phyloP scores from a whole-genome alignment of 2,888 invertebrate species.

The Neoitamus cyanurus region DNA sequence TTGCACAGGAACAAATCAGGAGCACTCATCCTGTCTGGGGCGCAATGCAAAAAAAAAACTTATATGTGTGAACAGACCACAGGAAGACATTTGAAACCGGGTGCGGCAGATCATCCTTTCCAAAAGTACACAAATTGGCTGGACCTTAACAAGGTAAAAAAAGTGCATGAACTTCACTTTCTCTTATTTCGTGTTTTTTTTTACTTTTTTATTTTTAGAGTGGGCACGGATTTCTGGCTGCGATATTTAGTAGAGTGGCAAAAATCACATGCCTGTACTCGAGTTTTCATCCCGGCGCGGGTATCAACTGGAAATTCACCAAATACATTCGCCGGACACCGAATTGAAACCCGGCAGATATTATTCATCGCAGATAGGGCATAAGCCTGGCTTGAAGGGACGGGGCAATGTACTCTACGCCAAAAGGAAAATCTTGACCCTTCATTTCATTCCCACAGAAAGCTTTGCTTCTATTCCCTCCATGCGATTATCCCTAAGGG shows the following conservation, averaged over 20 bases:
- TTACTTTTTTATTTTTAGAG: background rate
- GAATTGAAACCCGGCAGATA: slow-evolving; percentile 31
- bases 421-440: slow-evolving; percentile 24
- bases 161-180: background rate
- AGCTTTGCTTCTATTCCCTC: background rate
- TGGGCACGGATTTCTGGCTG: background rate
- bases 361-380: slow-evolving; percentile 6
- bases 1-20: background rate
- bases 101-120: slow-evolving; percentile 14
- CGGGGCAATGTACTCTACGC: background rate
- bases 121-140: slow-evolving; percentile 19
- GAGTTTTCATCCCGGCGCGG: background rate
- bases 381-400: background rate
- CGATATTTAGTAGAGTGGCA: background rate
- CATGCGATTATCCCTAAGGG: background rate
- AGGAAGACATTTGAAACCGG: background rate
- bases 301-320: slow-evolving; percentile 7
- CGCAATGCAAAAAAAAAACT: background rate
- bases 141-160: background rate
- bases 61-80: background rate
- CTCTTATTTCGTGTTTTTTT: background rate
- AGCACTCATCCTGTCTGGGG: background rate
- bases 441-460: background rate
- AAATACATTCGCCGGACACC: background rate
- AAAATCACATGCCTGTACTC: background rate